Evolutionary conservation across 2,113 vertebrate genomes (phyloP).

Genomic region (Catharus bicknelli): DNA sequence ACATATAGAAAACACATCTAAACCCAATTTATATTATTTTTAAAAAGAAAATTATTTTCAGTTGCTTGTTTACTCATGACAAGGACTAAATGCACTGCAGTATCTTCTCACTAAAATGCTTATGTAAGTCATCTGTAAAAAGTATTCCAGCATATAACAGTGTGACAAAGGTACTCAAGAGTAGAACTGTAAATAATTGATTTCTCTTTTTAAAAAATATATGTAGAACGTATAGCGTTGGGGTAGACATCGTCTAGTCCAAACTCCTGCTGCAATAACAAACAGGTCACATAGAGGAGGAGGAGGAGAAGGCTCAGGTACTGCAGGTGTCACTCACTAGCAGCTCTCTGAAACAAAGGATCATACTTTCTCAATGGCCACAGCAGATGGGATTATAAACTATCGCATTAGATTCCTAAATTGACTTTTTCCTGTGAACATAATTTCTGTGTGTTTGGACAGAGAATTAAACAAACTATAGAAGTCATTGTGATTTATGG

Average conservation of each 20-base stretch:
- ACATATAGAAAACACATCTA: not conserved
- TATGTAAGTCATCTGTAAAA: not conserved
- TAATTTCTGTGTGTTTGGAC: not conserved
- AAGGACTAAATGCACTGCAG: not conserved
- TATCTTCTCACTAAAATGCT: not conserved
- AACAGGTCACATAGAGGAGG: not conserved
- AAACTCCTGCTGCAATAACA: not conserved
- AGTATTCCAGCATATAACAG: not conserved
- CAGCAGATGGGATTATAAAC: not conserved
- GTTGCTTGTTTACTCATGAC: not conserved
- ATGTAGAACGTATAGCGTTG: not conserved
- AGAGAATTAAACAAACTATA: not conserved
- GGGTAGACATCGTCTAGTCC: not conserved
- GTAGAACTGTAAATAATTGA: not conserved
- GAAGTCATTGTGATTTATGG: not conserved
- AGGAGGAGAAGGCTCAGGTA: not conserved
- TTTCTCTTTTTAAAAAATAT: not conserved
- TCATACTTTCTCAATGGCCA: not conserved
- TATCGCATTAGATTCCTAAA: not conserved
- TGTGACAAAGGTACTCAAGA: not conserved
- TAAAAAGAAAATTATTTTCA: not conserved
- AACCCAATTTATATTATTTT: not conserved
- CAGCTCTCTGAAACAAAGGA: not conserved
- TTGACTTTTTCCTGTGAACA: not conserved
- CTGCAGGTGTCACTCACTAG: fast-evolving